phyloP scores from a whole-genome alignment of 1,140 invertebrate genomes.

The Coelopa frigida region DNA sequence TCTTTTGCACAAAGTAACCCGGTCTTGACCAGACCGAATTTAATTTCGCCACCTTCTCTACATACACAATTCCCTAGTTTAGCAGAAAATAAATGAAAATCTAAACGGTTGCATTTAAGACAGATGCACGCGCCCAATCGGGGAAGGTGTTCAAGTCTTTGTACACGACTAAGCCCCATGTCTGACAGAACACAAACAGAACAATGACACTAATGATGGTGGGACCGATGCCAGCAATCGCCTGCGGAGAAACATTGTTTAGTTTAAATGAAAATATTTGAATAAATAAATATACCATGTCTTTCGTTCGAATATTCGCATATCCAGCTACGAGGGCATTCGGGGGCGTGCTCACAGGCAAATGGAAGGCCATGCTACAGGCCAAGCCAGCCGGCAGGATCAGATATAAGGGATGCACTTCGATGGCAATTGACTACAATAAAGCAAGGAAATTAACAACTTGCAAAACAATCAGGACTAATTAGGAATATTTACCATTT shows the following conservation, averaged over 20 bases:
- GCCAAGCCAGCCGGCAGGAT: constrained; percentile 76
- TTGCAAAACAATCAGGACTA: background rate
- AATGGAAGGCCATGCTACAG: constrained; percentile 67
- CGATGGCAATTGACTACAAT: constrained; percentile 48
- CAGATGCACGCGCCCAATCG: constrained; percentile 30
- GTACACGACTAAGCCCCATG: constrained; percentile 53
- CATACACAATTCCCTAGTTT: too few species aligned
- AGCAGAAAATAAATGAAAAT: background rate
- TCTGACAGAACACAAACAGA: constrained; percentile 62
- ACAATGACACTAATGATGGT: constrained; percentile 66
- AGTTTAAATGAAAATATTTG: background rate
- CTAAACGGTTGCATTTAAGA: too few species aligned
- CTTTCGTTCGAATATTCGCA: constrained; percentile 65
- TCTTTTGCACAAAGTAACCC: too few species aligned
- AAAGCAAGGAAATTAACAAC: background rate
- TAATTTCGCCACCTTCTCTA: too few species aligned
- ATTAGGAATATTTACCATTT: constrained; percentile 60
- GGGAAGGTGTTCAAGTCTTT: constrained; percentile 41
- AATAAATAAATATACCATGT: constrained; percentile 54
- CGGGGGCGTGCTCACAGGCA: constrained; percentile 74
- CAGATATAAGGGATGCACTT: constrained; percentile 76
- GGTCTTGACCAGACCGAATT: too few species aligned
- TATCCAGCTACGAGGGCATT: constrained; percentile 88
- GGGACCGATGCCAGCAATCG: constrained; percentile 68
- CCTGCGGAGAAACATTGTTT: constrained; percentile 30